Conservation (phyloP, 1,140 invertebrate species). For the Bradysia coprophila region DNA sequence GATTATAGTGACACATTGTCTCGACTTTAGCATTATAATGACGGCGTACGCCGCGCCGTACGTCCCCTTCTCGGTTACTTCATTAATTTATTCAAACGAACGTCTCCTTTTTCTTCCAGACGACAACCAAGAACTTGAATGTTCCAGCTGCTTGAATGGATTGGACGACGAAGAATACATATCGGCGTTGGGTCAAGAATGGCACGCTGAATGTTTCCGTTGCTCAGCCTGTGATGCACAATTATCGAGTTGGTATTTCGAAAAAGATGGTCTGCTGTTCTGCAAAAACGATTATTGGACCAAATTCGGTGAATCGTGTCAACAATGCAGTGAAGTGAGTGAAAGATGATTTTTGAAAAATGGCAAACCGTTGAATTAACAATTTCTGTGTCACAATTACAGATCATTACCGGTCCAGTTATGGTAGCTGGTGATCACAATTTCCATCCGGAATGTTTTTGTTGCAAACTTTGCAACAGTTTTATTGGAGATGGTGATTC, state of each 20-base stretch:
- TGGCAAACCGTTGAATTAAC: no score
- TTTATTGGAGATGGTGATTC: slow-evolving; percentile 85
- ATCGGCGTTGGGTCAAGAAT: slow-evolving; percentile 61
- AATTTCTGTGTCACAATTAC: no score
- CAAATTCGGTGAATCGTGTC: slow-evolving; percentile 74
- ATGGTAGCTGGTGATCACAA: slow-evolving; percentile 89
- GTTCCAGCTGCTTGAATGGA: not conserved
- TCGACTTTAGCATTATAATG: not conserved
- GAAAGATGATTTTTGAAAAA: no score
- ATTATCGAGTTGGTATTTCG: slow-evolving; percentile 81
- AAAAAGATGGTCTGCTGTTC: slow-evolving; percentile 75
- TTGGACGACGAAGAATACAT: slow-evolving; percentile 50
- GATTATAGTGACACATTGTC: not conserved
- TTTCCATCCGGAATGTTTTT: slow-evolving; percentile 91
- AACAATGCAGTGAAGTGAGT: slow-evolving; percentile 58
- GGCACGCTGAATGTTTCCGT: slow-evolving; percentile 75
- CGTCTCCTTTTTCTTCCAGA: not conserved
- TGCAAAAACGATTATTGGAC: slow-evolving; percentile 80
- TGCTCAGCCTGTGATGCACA: slow-evolving; percentile 72
- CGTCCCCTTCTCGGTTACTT: no score
- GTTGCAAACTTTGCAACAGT: slow-evolving; percentile 57
- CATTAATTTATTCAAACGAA: no score
- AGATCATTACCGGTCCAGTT: slow-evolving; percentile 77
- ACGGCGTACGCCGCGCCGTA: no score
- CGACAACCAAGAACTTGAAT: not conserved